Evolutionary conservation across 1,140 invertebrate genomes (phyloP).

Genomic region (Temnothorax longispinosus): DNA sequence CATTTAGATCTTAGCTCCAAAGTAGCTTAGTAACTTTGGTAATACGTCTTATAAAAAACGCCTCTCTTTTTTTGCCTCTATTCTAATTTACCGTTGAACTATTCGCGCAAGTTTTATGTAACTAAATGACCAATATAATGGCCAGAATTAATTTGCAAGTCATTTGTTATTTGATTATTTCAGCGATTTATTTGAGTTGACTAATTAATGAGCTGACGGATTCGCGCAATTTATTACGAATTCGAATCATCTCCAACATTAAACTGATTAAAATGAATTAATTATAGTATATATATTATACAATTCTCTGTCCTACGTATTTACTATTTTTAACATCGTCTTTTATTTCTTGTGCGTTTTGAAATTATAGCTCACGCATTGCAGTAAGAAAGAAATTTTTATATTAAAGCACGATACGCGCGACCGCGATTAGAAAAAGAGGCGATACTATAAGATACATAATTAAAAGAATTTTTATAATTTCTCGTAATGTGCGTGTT

Average conservation of each 20-base stretch:
- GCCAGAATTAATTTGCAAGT: neutral
- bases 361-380: neutral
- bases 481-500: neutral
- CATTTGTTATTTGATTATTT: neutral
- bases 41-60: neutral
- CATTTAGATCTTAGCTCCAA: neutral
- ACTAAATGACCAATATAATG: neutral
- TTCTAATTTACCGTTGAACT: neutral
- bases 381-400: neutral
- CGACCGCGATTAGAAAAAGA: neutral
- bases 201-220: neutral
- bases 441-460: neutral
- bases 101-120: neutral
- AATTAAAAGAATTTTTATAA: neutral
- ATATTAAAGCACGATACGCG: neutral
- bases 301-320: neutral
- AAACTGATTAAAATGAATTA: conserved; percentile 3
- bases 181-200: neutral
- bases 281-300: neutral
- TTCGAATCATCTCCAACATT: neutral
- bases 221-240: neutral
- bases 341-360: neutral
- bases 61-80: neutral
- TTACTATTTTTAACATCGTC: neutral
- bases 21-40: neutral